These are phyloP conservation scores for Haemorhous mexicanus DNA, from an alignment of 2,113 vertebrate genomes.

Conservation along the genomic window DNA sequence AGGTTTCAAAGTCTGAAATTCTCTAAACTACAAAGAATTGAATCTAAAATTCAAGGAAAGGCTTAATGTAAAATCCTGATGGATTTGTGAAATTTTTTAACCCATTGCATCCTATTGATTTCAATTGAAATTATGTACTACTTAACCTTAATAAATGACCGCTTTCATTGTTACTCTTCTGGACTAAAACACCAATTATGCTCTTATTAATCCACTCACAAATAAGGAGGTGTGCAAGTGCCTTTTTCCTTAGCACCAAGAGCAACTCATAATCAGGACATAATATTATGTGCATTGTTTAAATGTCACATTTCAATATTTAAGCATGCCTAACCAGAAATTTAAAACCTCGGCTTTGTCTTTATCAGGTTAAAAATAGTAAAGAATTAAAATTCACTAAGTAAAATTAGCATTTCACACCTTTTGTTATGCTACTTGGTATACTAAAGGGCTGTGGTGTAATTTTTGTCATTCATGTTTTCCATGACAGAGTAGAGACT, in stretches of 20 bases:
- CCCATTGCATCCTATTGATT: neutral
- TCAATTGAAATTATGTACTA: neutral
- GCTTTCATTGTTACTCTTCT: neutral
- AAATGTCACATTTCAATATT: neutral
- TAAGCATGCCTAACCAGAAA: neutral
- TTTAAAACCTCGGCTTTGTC: neutral
- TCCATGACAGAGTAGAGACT: no score
- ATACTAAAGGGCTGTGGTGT: no score
- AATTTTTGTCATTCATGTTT: no score
- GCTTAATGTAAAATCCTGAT: neutral
- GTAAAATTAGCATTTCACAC: no score
- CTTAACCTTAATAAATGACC: neutral
- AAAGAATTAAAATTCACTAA: no score
- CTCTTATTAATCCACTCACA: neutral
- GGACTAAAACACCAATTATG: neutral
- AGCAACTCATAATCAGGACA: neutral
- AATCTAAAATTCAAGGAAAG: neutral
- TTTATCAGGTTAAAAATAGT: neutral
- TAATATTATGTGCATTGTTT: neutral
- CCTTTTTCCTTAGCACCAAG: neutral
- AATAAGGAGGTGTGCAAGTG: neutral
- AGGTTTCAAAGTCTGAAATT: neutral
- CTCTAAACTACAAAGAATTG: neutral
- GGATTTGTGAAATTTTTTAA: neutral
- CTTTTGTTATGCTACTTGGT: no score